These are phyloP conservation scores for Clarias gariepinus DNA, from an alignment of 2,113 vertebrate genomes.

Conservation along the genomic window DNA sequence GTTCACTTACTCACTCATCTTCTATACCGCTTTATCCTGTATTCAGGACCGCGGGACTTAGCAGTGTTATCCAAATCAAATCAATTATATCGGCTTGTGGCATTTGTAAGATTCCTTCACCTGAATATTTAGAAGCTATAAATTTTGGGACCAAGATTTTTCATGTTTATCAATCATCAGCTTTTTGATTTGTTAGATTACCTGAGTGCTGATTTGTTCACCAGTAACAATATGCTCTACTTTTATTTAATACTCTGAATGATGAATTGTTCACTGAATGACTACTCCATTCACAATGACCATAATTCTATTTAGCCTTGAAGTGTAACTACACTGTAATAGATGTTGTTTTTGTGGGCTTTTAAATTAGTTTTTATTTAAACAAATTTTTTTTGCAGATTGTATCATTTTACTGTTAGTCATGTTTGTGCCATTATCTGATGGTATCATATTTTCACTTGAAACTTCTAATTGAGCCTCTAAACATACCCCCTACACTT, in stretches of 20 bases:
- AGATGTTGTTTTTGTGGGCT: neutral
- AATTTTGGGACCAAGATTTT: constrained; percentile 41
- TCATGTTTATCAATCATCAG: constrained; percentile 35
- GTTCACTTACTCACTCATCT: neutral
- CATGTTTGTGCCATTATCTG: constrained; percentile 34
- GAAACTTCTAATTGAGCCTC: constrained; percentile 19
- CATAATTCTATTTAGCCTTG: constrained; percentile 31
- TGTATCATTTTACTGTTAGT: constrained; percentile 15
- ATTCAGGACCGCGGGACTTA: neutral
- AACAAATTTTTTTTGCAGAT: constrained; percentile 35
- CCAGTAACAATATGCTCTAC: neutral
- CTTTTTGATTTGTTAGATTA: constrained; percentile 18
- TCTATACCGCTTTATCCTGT: no score
- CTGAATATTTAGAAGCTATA: neutral
- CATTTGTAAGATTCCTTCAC: constrained; percentile 8
- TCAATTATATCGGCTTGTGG: neutral
- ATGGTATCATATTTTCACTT: constrained; percentile 24
- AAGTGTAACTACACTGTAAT: constrained; percentile 46
- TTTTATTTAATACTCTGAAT: constrained; percentile 6
- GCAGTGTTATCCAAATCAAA: constrained; percentile 17
- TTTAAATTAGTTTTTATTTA: constrained; percentile 31
- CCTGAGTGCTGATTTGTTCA: neutral
- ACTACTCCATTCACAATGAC: constrained; percentile 30
- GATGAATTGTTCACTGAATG: neutral
- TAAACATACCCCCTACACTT: neutral